Conservation (phyloP, 2,888 invertebrate species). For the Mythimna loreyi region DNA sequence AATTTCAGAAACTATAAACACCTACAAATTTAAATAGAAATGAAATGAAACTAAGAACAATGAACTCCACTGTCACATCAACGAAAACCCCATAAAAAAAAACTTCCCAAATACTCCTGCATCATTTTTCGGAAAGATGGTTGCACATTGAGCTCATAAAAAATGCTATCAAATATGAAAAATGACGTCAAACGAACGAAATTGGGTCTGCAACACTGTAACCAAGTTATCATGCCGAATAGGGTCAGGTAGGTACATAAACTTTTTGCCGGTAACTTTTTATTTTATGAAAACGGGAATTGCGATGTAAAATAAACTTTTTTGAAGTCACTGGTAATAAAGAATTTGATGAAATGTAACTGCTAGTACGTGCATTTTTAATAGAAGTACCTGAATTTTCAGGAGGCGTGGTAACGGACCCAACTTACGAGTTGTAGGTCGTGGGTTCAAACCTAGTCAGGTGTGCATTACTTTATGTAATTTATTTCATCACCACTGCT, state of each 20-base stretch:
- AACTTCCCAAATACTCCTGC: not conserved
- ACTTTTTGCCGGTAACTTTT: conserved; percentile 31
- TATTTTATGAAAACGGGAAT: conserved; percentile 23
- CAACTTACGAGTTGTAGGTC: too few relatives aligned
- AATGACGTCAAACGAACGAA: conserved; percentile 56
- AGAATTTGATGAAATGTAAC: conserved; percentile 4
- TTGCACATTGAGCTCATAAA: conserved; percentile 45
- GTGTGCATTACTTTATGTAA: too few relatives aligned
- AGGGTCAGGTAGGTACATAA: conserved; percentile 18
- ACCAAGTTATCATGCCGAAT: conserved; percentile 51
- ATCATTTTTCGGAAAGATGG: conserved; percentile 35
- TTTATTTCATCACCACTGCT: too few relatives aligned
- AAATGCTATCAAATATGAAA: conserved; percentile 63
- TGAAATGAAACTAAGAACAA: not conserved
- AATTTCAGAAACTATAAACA: conserved; percentile 1
- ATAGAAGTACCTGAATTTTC: not conserved
- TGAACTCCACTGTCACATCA: conserved; percentile 7
- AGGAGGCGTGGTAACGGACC: too few relatives aligned
- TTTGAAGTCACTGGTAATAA: not conserved
- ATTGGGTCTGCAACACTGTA: conserved; percentile 49
- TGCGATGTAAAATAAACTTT: not conserved
- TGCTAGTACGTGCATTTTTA: not conserved
- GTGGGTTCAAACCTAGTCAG: too few relatives aligned
- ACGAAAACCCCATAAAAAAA: conserved; percentile 12
- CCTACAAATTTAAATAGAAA: too few relatives aligned